These are phyloP conservation scores for Mesoclemmys tuberculata DNA, from an alignment of 2,113 vertebrate species.

Conservation along the genomic window DNA sequence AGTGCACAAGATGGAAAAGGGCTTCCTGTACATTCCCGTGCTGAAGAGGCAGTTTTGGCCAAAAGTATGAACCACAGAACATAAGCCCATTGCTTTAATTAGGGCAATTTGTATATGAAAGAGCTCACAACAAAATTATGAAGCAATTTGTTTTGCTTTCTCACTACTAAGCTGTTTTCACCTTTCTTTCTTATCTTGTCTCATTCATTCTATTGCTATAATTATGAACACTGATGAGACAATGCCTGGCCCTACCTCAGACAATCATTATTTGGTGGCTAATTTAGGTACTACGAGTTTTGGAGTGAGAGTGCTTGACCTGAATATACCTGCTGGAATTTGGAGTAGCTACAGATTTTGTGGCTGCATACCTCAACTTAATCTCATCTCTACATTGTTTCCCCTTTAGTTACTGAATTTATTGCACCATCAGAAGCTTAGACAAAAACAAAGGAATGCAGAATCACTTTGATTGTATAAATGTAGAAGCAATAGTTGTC, in stretches of 20 bases:
- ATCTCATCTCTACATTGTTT: neutral
- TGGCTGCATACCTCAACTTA: neutral
- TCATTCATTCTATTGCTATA: neutral
- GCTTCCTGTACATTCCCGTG: neutral
- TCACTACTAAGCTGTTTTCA: neutral
- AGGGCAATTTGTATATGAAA: neutral
- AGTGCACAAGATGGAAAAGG: neutral
- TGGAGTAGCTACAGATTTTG: constrained; percentile 6
- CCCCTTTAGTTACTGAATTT: neutral
- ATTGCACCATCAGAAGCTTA: constrained; percentile 16
- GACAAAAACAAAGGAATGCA: constrained; percentile 18
- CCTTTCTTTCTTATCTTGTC: neutral
- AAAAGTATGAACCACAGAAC: neutral
- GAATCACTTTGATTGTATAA: neutral
- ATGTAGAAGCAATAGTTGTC: neutral
- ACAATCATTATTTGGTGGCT: neutral
- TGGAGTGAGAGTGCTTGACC: neutral
- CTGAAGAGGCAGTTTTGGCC: neutral
- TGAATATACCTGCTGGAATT: neutral
- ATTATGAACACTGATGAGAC: neutral
- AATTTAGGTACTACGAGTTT: neutral
- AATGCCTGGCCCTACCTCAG: neutral
- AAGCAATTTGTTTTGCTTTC: neutral
- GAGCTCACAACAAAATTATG: neutral
- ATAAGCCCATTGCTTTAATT: neutral